Evolutionary conservation across 2,888 invertebrate species (phyloP), one percentile per base, ranked within the genome.

Genomic region (Phyllotreta cruciferae): DNA sequence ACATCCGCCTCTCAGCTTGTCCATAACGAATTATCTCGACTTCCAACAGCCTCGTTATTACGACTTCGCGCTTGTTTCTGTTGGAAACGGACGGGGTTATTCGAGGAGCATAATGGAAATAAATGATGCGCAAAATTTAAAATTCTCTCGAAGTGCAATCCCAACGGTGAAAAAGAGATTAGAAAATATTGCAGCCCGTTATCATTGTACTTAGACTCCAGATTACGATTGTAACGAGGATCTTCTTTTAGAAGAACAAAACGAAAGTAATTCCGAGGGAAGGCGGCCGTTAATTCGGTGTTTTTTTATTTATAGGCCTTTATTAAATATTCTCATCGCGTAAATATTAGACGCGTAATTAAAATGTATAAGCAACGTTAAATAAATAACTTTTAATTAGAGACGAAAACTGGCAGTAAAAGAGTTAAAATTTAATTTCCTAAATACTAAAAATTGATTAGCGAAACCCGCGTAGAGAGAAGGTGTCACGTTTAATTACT

Each of bases 81-180:
- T 7, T 60, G 35, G n/a, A 24, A 24, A 24, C 24, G 24, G 24
- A 24, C 24, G 24, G 24, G 24, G 24, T 24, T 24, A 38, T 38
- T 47, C 47, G 49, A 47, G 56, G 49, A 57, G 49, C 24, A 47
- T 57, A 57, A 57, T 57, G 56, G 37, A 57, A 57, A 57, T 49
- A 37, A 57, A 57, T 57, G 56, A 57, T 57, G 47, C 56, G 47
- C 36, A 57, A 57, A 57, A 57, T 57, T 57, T 57, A 57, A 47
- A 57, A 57, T 57, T 49, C 47, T 49, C 47, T 38, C 24, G 34
- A 39, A 49, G 38, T 57, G 56, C 47, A 45, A 45, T 49, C 56
- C 47, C 56, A 38, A 24, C 7, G 56, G 49, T 49, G 37, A 24
- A 47, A 57, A 57, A 57, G 45, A 45, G 49, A 57, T 57, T 44